These are phyloP conservation scores for Drosophila colorata DNA, from an alignment of 2,888 invertebrate species.

Conservation along the genomic window DNA sequence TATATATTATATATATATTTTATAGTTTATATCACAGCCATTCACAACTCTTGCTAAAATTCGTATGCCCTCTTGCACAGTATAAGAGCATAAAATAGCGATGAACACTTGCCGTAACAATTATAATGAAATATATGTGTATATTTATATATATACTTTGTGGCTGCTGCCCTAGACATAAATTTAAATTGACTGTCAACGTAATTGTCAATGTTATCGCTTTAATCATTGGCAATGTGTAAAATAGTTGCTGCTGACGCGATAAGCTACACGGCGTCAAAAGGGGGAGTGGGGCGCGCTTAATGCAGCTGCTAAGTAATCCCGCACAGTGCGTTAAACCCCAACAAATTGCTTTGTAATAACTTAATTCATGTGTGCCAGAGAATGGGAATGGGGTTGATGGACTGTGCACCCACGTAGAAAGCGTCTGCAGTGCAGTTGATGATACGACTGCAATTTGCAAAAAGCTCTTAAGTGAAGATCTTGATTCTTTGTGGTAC, in stretches of 20 bases:
- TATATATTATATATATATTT: too few species aligned
- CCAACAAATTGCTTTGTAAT: conserved; percentile 63
- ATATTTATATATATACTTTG: conserved; percentile 15
- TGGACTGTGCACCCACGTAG: conserved; percentile 54
- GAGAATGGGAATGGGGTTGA: conserved; percentile 26
- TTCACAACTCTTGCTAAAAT: too few species aligned
- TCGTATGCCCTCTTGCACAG: neutral
- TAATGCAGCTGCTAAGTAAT: conserved; percentile 45
- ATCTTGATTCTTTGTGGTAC: conserved; percentile 30
- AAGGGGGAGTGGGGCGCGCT: conserved; percentile 3
- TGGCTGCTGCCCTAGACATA: conserved; percentile 68
- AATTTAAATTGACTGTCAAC: conserved; percentile 74
- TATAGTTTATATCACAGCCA: neutral
- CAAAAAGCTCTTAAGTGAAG: conserved; percentile 57
- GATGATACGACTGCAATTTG: conserved; percentile 54
- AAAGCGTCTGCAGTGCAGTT: conserved; percentile 32
- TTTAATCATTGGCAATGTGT: conserved; percentile 34
- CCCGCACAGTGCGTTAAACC: conserved; percentile 45
- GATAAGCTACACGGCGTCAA: conserved; percentile 40
- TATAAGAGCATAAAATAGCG: conserved; percentile 1
- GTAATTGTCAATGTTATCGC: conserved; percentile 65
- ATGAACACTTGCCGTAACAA: conserved; percentile 4
- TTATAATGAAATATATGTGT: conserved; percentile 16
- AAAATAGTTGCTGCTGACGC: conserved; percentile 20
- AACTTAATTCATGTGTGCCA: conserved; percentile 40